These are phyloP conservation scores for Paratilapia polleni DNA, from an alignment of 2,113 vertebrate genomes.

Conservation along the genomic window DNA sequence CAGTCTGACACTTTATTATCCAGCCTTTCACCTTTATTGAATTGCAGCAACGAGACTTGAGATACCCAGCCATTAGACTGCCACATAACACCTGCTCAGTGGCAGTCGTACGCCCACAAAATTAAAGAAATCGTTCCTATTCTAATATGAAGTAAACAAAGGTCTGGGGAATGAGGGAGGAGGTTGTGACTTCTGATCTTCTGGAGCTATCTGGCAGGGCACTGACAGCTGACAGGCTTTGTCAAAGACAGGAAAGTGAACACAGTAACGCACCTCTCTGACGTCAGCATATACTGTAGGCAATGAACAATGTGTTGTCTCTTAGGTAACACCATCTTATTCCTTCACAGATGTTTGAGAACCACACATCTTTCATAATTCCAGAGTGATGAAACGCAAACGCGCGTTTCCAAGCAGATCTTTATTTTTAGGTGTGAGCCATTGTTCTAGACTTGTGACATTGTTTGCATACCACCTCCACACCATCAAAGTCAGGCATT, in stretches of 20 bases:
- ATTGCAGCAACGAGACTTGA: slow-evolving; percentile 10
- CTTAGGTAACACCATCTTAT: slow-evolving; percentile 31
- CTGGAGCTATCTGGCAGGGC: slow-evolving; percentile 29
- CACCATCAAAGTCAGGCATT: slow-evolving; percentile 34
- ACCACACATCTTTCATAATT: slow-evolving; percentile 14
- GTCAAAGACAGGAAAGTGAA: background rate
- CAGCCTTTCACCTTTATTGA: slow-evolving; percentile 36
- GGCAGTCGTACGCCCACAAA: slow-evolving; percentile 21
- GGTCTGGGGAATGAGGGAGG: background rate
- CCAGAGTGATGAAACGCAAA: background rate
- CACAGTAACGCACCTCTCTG: slow-evolving; percentile 2
- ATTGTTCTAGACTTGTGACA: slow-evolving; percentile 38
- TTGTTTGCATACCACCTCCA: slow-evolving; percentile 50
- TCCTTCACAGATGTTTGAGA: slow-evolving; percentile 15
- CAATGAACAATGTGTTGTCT: slow-evolving; percentile 11
- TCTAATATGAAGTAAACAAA: slow-evolving; percentile 20
- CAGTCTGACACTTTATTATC: slow-evolving; percentile 41
- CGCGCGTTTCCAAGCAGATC: background rate
- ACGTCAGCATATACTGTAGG: background rate
- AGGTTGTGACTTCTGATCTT: background rate
- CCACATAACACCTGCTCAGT: slow-evolving; percentile 33
- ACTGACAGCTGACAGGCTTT: background rate
- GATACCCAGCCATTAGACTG: slow-evolving; percentile 7
- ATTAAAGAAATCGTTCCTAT: slow-evolving; percentile 17
- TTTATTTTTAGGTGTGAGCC: slow-evolving; percentile 53